These are phyloP conservation scores for Uloborus diversus DNA, from an alignment of 1,140 invertebrate species.

Conservation along the genomic window DNA sequence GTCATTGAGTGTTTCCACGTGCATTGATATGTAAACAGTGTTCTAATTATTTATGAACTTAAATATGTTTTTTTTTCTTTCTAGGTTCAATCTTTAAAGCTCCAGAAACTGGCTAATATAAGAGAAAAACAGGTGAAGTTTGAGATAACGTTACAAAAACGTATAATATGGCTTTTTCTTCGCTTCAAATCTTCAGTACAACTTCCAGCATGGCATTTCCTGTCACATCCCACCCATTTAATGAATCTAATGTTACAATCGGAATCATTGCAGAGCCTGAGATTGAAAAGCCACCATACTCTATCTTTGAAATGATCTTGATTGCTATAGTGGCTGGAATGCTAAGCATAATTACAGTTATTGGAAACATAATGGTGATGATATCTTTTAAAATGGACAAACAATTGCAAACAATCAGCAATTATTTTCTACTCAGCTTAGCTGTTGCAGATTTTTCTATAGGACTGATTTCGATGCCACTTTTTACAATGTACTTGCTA, in stretches of 20 bases:
- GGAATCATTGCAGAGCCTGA: not conserved
- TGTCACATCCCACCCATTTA: conserved; percentile 9
- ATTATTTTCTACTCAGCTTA: conserved; percentile 69
- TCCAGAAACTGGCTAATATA: too few species aligned
- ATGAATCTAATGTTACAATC: conserved; percentile 13
- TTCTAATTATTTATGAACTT: too few species aligned
- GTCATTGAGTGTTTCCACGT: too few species aligned
- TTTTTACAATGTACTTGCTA: conserved; percentile 61
- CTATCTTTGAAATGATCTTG: conserved; percentile 52
- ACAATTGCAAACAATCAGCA: conserved; percentile 70
- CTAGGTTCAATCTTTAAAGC: too few species aligned
- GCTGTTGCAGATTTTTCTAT: conserved; percentile 67
- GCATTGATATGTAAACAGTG: too few species aligned
- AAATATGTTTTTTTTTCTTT: too few species aligned
- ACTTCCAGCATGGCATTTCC: conserved; percentile 12
- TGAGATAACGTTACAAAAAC: too few species aligned
- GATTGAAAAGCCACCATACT: conserved; percentile 30
- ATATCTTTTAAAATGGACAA: conserved; percentile 70
- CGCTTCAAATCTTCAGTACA: not conserved
- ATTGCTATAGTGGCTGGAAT: conserved; percentile 56
- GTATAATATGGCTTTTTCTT: not conserved
- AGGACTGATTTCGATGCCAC: conserved; percentile 62
- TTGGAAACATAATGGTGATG: conserved; percentile 71
- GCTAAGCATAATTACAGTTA: conserved; percentile 62
- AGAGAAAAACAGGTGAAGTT: too few species aligned